phyloP scores from a whole-genome alignment of 2,797 vertebrate genomes.

The Sebastes dallii region DNA sequence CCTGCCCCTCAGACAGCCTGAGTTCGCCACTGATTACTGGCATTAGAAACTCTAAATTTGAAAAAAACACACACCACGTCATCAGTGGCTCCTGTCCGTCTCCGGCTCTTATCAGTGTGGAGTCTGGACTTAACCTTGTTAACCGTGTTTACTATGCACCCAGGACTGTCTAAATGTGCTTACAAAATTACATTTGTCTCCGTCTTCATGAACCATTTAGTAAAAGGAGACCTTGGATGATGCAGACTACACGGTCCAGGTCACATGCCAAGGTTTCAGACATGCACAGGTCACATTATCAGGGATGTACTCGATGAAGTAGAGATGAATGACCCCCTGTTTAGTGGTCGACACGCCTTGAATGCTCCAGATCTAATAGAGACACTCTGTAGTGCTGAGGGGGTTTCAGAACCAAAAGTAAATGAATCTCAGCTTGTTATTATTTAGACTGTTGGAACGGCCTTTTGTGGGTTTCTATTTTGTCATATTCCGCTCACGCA shows the following conservation, averaged over 20 bases:
- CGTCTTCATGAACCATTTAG: constrained; percentile 20
- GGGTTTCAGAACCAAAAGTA: background rate
- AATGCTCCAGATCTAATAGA: constrained; percentile 20
- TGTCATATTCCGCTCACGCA: constrained; percentile 17
- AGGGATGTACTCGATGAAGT: background rate
- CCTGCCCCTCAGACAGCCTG: no score
- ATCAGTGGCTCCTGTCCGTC: constrained; percentile 46
- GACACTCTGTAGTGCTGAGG: background rate
- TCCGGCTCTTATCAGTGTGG: constrained; percentile 51
- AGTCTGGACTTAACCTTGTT: constrained; percentile 68
- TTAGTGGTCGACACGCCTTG: background rate
- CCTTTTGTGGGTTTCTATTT: constrained; percentile 24
- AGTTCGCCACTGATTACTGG: background rate
- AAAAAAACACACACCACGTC: constrained; percentile 1
- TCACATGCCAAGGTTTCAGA: constrained; percentile 58
- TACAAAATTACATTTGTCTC: constrained; percentile 8
- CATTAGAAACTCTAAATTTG: constrained; percentile 5
- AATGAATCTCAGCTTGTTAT: constrained; percentile 42
- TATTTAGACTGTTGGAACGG: constrained; percentile 6
- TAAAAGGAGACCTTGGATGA: constrained; percentile 18
- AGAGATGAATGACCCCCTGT: constrained; percentile 35
- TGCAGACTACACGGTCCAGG: constrained; percentile 17
- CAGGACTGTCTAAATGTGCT: constrained; percentile 29
- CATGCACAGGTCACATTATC: constrained; percentile 22
- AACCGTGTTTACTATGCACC: constrained; percentile 33